Evolutionary conservation across 92 coral and sea anemone species (phyloP).

Genomic region (Phenganax marumi): DNA sequence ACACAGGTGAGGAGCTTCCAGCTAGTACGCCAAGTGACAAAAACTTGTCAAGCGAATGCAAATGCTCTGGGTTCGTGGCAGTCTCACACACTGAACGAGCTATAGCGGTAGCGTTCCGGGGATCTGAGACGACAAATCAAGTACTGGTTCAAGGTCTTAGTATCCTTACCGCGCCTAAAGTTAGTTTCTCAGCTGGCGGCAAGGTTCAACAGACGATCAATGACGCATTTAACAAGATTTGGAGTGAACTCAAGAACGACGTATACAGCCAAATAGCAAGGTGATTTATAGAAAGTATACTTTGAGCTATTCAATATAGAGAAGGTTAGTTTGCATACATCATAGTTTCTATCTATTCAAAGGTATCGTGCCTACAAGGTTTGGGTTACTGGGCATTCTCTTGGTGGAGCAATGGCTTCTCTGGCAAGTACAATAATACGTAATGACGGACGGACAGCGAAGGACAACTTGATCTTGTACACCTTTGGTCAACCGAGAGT

Average conservation of each 20-base stretch:
- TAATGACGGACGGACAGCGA: neutral
- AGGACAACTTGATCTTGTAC: conserved; percentile 26
- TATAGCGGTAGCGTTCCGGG: conserved; percentile 39
- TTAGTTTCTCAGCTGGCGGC: conserved; percentile 48
- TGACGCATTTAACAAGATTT: conserved; percentile 30
- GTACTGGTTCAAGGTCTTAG: conserved; percentile 16
- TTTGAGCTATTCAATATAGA: neutral
- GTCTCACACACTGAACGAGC: conserved; percentile 37
- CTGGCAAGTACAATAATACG: conserved; percentile 41
- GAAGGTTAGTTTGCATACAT: neutral
- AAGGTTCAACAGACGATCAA: conserved; percentile 43
- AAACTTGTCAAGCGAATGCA: conserved; percentile 42
- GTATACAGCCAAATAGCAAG: conserved; percentile 25
- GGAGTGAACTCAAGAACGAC: conserved; percentile 37
- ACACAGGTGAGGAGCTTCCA: conserved; percentile 24
- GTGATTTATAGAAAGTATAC: conserved; percentile 22
- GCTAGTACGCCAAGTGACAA: conserved; percentile 34
- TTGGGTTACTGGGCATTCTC: conserved; percentile 56
- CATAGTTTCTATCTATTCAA: neutral
- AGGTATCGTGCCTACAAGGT: conserved; percentile 38
- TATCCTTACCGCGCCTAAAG: conserved; percentile 34
- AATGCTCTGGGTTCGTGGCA: conserved; percentile 44
- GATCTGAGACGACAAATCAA: conserved; percentile 33
- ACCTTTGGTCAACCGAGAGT: conserved; percentile 54
- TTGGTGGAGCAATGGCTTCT: conserved; percentile 53